Evolutionary conservation across 2,888 invertebrate species (phyloP).

Genomic region (Amblyjoppa proteus): DNA sequence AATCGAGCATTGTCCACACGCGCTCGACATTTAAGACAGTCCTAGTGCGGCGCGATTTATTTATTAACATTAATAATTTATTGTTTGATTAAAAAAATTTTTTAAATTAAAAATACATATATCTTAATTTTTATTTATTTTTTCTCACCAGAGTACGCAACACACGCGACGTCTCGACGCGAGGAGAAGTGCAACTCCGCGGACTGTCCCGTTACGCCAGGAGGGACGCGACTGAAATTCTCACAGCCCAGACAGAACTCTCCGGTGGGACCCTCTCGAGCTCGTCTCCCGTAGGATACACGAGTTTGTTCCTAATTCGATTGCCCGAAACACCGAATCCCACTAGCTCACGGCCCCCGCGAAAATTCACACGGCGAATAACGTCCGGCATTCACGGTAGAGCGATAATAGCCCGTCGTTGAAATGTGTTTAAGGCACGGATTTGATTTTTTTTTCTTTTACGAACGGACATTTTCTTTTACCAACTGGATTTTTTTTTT

Average conservation of each 20-base stretch:
- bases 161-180: background rate
- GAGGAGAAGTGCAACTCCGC: slow-evolving; percentile 12
- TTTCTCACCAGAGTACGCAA: background rate
- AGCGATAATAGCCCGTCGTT: background rate
- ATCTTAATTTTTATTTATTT: too few species aligned
- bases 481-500: too few species aligned
- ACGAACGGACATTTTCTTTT: too few species aligned
- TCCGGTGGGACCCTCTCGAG: background rate
- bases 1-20: slow-evolving; percentile 1
- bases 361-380: slow-evolving; percentile 13
- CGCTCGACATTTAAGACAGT: slow-evolving; percentile 23
- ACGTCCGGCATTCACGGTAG: background rate
- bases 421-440: too few species aligned
- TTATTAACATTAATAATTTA: background rate
- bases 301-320: slow-evolving; percentile 50
- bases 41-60: background rate
- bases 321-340: slow-evolving; percentile 57
- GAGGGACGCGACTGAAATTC: slow-evolving; percentile 25
- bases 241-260: background rate
- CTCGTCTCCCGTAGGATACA: background rate
- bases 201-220: slow-evolving; percentile 1
- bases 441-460: too few species aligned
- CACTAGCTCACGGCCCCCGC: slow-evolving; percentile 29
- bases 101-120: too few species aligned
- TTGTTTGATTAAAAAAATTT: background rate